Conservation (phyloP, 2,113 vertebrate species). For the Probosciger aterrimus region DNA sequence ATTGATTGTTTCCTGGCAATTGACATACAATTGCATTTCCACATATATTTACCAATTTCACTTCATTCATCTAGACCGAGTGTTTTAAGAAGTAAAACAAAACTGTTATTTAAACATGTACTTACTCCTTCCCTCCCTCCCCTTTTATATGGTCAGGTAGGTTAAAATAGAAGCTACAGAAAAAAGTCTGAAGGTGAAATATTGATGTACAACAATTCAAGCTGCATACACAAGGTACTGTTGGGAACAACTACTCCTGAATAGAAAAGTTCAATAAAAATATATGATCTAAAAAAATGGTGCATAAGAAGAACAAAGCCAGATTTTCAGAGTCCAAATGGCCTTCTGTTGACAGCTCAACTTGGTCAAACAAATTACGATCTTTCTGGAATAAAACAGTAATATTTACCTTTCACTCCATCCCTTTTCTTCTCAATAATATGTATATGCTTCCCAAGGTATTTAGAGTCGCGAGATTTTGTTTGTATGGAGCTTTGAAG, state of each 20-base stretch:
- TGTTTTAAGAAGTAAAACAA: neutral
- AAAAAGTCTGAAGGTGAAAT: neutral
- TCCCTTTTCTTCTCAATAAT: neutral
- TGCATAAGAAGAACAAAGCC: neutral
- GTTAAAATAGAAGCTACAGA: neutral
- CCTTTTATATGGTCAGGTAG: neutral
- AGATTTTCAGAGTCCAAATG: neutral
- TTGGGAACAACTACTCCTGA: neutral
- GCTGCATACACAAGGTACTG: neutral
- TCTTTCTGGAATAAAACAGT: neutral
- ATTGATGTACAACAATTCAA: neutral
- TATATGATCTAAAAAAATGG: neutral
- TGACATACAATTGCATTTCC: neutral
- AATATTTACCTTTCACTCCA: neutral
- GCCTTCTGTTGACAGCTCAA: neutral
- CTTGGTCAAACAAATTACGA: neutral
- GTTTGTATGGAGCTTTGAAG: neutral
- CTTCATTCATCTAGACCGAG: neutral
- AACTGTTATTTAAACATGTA: neutral
- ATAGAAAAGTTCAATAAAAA: neutral
- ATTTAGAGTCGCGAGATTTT: neutral
- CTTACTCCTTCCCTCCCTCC: neutral
- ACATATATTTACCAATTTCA: neutral
- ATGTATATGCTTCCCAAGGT: neutral
- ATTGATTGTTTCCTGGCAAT: neutral